phyloP scores from a whole-genome alignment of 2,113 vertebrate genomes.

The Cygnus buccinator region DNA sequence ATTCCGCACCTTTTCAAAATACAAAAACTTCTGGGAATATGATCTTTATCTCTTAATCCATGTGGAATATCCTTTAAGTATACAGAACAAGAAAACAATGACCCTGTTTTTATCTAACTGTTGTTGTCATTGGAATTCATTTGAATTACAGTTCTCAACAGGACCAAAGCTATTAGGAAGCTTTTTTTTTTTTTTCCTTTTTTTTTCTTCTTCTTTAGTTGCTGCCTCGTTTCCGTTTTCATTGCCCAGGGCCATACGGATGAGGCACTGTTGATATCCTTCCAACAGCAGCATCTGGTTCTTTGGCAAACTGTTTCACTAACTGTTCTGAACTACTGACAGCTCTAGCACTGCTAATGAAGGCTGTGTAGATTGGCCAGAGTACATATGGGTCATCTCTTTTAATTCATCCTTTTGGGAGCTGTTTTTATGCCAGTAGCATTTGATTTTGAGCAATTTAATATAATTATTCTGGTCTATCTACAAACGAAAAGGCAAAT shows the following conservation, averaged over 20 bases:
- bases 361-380: not conserved
- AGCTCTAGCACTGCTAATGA: constrained; percentile 40
- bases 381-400: not conserved
- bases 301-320: constrained; percentile 33
- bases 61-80: not conserved
- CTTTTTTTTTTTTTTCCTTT: not conserved
- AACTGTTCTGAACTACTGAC: constrained; percentile 43
- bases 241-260: not conserved
- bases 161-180: not conserved
- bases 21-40: not conserved
- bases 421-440: constrained; percentile 52
- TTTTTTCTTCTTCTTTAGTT: not conserved
- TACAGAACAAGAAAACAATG: not conserved
- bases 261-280: constrained; percentile 13
- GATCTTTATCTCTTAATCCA: not conserved
- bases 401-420: constrained; percentile 11
- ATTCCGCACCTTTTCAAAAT: not conserved
- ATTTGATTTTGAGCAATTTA: constrained; percentile 54
- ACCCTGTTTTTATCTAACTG: not conserved
- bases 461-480: not conserved
- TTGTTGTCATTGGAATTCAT: constrained; percentile 8
- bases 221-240: constrained; percentile 5
- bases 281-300: constrained; percentile 64
- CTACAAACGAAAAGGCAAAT: constrained; percentile 50
- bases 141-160: constrained; percentile 14